Evolutionary conservation across 2,888 invertebrate genomes (phyloP), one percentile per base, ranked within the genome.

Genomic region (Clusia tigrina): DNA sequence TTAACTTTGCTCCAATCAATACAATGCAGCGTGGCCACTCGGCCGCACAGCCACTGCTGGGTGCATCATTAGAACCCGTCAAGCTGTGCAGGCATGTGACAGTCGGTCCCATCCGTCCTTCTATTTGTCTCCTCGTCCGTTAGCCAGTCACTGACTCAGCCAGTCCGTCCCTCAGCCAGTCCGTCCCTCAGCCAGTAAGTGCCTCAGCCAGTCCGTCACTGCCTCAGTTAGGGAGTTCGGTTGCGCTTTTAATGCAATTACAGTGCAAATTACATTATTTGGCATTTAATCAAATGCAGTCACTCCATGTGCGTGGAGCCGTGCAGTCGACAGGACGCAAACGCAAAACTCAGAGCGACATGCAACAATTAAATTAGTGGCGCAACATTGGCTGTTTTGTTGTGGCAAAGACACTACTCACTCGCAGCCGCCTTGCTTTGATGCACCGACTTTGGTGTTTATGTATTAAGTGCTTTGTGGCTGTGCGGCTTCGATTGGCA

Each of bases 191-290:
- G n/a, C n/a, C n/a, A n/a, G n/a, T n/a, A n/a, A n/a, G n/a, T n/a
- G n/a, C n/a, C n/a, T n/a, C n/a, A n/a, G n/a, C n/a, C 5, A 12
- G 32, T 12, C 32, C 32, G 12, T 12, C 32, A 32, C 6, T 32
- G 32, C 12, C 6, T 32, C 32, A 9, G 32, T 32, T 5, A 9
- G 32, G 5, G 32, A 9, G 32, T 32, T 5, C 12, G 9, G 6
- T 42, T 6, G 42, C 58, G 56, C 20, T 59, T 70, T 70, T 73
- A 74, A 75, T 74, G 69, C 68, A 73, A 75, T 75, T 74, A 74
- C 60, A 56, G 61, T 64, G 68, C 58, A 71, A 74, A 74, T 69
- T 68, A 67, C 64, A 69, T 69, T 67, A 69, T 63, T 55, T 62
- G 62, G 54, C 24, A 15, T 57, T 61, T 51, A 52, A 37, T 32